Conservation (phyloP, 2,113 vertebrate species). For the Alexandromys fortis region DNA sequence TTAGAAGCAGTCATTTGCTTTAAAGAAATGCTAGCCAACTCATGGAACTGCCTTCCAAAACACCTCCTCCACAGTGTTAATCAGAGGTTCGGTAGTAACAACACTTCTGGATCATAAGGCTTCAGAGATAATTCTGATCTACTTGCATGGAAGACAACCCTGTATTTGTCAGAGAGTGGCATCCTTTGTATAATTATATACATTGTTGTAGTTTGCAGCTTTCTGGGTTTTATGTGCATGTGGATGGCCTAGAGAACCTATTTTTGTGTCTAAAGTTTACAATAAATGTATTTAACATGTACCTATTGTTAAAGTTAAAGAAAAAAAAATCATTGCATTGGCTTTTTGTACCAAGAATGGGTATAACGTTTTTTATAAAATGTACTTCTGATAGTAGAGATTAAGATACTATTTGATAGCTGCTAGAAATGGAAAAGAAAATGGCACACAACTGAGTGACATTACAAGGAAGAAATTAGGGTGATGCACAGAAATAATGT, state of each 20-base stretch:
- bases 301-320: constrained; percentile 59
- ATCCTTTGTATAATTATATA: constrained; percentile 64
- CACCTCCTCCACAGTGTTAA: constrained; percentile 93
- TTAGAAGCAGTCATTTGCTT: constrained; percentile 92
- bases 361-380: constrained; percentile 5
- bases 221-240: constrained; percentile 84
- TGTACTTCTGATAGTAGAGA: neutral
- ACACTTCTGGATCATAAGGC: constrained; percentile 92
- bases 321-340: constrained; percentile 31
- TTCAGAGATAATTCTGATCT: neutral
- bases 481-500: neutral
- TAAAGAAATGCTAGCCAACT: constrained; percentile 90
- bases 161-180: neutral
- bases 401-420: neutral
- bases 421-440: constrained; percentile 22
- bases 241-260: constrained; percentile 89
- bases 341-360: constrained; percentile 28
- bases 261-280: constrained; percentile 87
- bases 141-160: constrained; percentile 60
- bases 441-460: constrained; percentile 2
- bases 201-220: constrained; percentile 78
- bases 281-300: constrained; percentile 86
- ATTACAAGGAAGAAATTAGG: constrained; percentile 3
- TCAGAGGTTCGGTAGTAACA: constrained; percentile 90
- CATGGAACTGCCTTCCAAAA: constrained; percentile 95